A percentile compares a stretch with the other conserved stretches of the same genome.
These are phyloP conservation scores for Poliocrania exsul DNA, from an alignment of 2,797 vertebrate genomes.

Conservation along the genomic window DNA sequence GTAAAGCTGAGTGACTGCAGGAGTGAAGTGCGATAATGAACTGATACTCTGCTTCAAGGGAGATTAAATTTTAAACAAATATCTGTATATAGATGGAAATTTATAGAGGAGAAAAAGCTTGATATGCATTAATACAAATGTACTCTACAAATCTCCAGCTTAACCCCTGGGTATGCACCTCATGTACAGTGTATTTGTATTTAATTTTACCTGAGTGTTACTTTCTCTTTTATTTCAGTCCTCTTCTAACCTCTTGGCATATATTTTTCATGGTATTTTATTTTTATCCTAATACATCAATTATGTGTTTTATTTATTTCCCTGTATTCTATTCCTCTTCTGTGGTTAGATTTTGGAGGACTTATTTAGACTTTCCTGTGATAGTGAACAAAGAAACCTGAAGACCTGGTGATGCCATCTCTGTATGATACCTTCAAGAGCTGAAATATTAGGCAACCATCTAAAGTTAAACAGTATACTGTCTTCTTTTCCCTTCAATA, in stretches of 20 bases:
- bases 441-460: neutral
- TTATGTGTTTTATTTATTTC: neutral
- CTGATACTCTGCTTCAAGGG: neutral
- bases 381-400: neutral
- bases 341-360: neutral
- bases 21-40: conserved; percentile 19
- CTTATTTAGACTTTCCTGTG: neutral
- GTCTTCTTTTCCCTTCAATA: neutral
- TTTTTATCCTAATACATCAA: neutral
- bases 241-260: neutral
- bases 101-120: neutral
- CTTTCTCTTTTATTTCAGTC: neutral
- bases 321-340: neutral
- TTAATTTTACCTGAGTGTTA: neutral
- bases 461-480: neutral
- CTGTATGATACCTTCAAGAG: neutral
- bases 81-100: conserved; percentile 1
- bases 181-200: neutral
- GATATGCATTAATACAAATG: neutral
- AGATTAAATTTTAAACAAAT: conserved; percentile 59
- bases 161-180: neutral
- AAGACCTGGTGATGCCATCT: neutral
- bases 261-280: neutral
- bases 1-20: neutral
- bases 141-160: neutral